Evolutionary conservation across 1,140 invertebrate species (phyloP).

Genomic region (Chymomyza costata): DNA sequence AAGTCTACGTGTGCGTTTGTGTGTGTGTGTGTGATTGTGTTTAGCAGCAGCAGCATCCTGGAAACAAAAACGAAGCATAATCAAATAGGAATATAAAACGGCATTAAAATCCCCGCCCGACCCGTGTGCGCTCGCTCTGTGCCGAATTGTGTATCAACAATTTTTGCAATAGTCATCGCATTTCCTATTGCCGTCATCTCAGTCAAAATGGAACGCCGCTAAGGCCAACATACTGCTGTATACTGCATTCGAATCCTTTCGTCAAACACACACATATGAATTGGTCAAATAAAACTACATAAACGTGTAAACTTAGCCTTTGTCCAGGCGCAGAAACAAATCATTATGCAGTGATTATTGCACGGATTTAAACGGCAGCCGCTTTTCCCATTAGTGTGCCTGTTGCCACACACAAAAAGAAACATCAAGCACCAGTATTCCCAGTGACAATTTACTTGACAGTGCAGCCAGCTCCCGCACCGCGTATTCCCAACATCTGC

Average conservation of each 20-base stretch:
- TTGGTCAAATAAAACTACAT: slow-evolving; percentile 1
- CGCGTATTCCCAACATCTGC: not conserved
- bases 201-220: slow-evolving; percentile 29
- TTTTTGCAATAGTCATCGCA: slow-evolving; percentile 2
- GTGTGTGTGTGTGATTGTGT: slow-evolving; percentile 24
- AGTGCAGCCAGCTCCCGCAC: too few species aligned
- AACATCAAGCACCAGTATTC: not conserved
- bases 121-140: not conserved
- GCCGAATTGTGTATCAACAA: slow-evolving; percentile 9
- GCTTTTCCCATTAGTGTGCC: not conserved
- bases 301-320: slow-evolving; percentile 9
- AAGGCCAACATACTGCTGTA: too few species aligned
- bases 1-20: slow-evolving; percentile 2
- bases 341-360: slow-evolving; percentile 39
- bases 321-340: slow-evolving; percentile 22
- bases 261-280: too few species aligned
- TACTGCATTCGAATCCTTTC: too few species aligned
- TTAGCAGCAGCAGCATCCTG: slow-evolving; percentile 36
- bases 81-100: slow-evolving; percentile 13
- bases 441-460: slow-evolving; percentile 2
- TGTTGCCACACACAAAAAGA: not conserved
- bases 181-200: slow-evolving; percentile 3
- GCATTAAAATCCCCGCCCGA: not conserved
- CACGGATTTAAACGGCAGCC: slow-evolving; percentile 1
- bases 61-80: slow-evolving; percentile 11